A percentile compares a stretch with the other conserved stretches of the same genome.
Evolutionary conservation across 2,113 vertebrate genomes (phyloP).

Genomic region (Cephalopholis sonnerati): DNA sequence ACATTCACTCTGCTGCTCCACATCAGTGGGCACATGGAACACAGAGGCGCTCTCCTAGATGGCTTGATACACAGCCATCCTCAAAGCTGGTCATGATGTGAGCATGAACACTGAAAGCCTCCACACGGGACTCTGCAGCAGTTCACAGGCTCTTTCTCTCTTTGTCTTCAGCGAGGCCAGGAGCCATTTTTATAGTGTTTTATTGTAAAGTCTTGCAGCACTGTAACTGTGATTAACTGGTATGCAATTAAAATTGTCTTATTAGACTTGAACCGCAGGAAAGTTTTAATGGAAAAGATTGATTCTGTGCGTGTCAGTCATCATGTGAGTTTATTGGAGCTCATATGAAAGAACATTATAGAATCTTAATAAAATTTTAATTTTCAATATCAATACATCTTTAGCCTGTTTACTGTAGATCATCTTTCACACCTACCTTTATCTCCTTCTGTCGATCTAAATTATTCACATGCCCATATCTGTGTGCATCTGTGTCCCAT

Average conservation of each 20-base stretch:
- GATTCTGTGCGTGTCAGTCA: neutral
- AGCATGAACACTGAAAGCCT: constrained; percentile 35
- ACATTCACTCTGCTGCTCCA: constrained; percentile 58
- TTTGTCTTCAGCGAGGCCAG: neutral
- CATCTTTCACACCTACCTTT: neutral
- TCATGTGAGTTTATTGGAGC: neutral
- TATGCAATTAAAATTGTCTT: constrained; percentile 7
- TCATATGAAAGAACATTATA: neutral
- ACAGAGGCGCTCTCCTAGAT: constrained; percentile 38
- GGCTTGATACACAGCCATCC: constrained; percentile 45
- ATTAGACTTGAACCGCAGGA: neutral
- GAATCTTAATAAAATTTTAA: neutral
- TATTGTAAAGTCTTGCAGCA: neutral
- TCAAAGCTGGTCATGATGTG: constrained; percentile 52
- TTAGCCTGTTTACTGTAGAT: neutral
- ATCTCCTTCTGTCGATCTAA: neutral
- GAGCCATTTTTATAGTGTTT: constrained; percentile 4
- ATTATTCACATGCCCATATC: too few relatives aligned
- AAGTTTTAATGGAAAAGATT: neutral
- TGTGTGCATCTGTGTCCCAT: too few relatives aligned
- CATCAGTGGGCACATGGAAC: constrained; percentile 55
- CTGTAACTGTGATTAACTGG: constrained; percentile 2
- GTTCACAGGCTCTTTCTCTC: constrained; percentile 4
- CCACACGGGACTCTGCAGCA: constrained; percentile 6
- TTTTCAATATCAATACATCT: neutral